Evolutionary conservation across 1,140 invertebrate genomes (phyloP), one percentile per base, ranked within the genome.

Genomic region (Hestina assimilis): DNA sequence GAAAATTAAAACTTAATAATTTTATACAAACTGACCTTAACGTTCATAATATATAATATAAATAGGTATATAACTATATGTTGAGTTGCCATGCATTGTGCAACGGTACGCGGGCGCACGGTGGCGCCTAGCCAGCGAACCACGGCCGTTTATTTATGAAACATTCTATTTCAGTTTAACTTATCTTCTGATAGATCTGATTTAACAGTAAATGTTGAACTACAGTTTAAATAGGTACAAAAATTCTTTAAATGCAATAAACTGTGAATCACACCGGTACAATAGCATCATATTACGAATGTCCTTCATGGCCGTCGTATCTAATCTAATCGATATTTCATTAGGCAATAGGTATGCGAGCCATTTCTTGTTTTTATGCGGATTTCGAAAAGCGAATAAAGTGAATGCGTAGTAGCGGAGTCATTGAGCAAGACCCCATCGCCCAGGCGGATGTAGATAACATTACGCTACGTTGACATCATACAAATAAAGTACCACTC

Each of bases 381-480:
- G 8, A 55, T 54, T 54, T 9, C 26, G 20, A 19, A 58, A 51
- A 43, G 45, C 15, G 45, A 15, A 24, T 42, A 57, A 50, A 31
- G 7, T 42, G 20, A 11, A 42, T 41, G 12, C 8, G 21, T 21
- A 43, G 55, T 19, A 26, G 20, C 26, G 5, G 24, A 35, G 21
- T 58, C 48, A 58, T 66, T 48, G 55, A 20, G 50, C 51, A 54
- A 62, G 66, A 71, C 70, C 64, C 63, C 66, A 72, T 35, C 58
- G 52, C 54, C 43, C 69, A 73, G 50, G 56, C 82, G 83, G 80
- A 86, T 83, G 78, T 77, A 79, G 80, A 83, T 86, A 86, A 76
- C 69, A 79, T 83, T 81, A 78, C 71, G 67, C 62, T 62, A 63
- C 58, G 71, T 82, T 80, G 74, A 78, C 79, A 78, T 78, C 66